These are phyloP conservation scores for Tolypeutes matacus DNA, from an alignment of 2,797 vertebrate species.

Conservation along the genomic window DNA sequence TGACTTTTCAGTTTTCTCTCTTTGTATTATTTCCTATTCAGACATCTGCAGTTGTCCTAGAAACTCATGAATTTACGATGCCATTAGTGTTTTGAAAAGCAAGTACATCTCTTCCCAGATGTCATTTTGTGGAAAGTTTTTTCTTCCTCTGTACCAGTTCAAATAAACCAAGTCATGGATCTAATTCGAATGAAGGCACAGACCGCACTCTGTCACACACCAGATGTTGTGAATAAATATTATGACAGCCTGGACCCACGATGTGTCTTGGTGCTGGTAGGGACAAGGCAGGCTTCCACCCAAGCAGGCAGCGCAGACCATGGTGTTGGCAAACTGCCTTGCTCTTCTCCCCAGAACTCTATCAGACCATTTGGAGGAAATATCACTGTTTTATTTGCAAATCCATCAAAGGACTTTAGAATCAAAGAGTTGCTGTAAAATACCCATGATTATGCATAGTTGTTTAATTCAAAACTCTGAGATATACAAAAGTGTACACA, in stretches of 20 bases:
- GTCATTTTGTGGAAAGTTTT: conserved; percentile 75
- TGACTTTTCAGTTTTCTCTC: background rate
- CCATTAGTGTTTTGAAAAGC: conserved; percentile 73
- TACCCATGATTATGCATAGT: background rate
- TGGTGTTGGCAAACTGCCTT: background rate
- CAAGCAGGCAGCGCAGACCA: background rate
- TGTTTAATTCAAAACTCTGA: background rate
- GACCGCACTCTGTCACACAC: conserved; percentile 64
- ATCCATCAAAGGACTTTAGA: background rate
- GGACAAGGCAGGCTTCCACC: conserved; percentile 28
- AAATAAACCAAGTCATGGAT: conserved; percentile 79
- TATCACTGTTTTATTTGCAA: background rate
- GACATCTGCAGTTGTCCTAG: conserved; percentile 48
- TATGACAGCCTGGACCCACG: conserved; percentile 70
- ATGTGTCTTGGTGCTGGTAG: conserved; percentile 42
- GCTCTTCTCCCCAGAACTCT: background rate
- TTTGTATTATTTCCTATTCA: conserved; percentile 29
- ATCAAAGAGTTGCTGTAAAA: background rate
- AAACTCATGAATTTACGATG: conserved; percentile 70
- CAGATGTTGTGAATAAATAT: conserved; percentile 81
- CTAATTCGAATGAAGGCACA: conserved; percentile 73
- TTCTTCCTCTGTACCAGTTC: conserved; percentile 75
- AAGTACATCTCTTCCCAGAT: conserved; percentile 74
- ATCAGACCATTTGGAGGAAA: background rate
- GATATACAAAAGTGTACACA: background rate